A percentile compares a stretch with the other conserved stretches of the same genome.
phyloP scores from a whole-genome alignment of 2,113 vertebrate genomes.

The Thalassarche chlororhynchos region DNA sequence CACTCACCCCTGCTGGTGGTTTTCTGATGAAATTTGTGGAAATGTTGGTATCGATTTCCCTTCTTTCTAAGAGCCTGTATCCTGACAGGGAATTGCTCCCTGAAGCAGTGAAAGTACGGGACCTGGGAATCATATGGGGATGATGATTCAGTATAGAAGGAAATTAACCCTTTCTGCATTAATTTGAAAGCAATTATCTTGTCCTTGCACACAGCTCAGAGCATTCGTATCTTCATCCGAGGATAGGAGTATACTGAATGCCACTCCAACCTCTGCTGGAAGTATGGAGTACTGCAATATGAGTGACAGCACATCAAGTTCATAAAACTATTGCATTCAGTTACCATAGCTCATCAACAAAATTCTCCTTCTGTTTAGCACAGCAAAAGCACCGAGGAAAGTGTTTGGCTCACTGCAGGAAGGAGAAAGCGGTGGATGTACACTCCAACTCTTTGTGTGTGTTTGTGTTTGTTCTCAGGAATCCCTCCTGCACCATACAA shows the following conservation, averaged over 20 bases:
- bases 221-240: not conserved
- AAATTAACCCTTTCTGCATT: not conserved
- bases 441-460: not conserved
- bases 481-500: conserved; percentile 82
- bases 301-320: not conserved
- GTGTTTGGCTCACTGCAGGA: not conserved
- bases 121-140: not conserved
- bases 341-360: not conserved
- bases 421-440: not conserved
- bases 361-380: not conserved
- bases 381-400: not conserved
- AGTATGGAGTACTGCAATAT: not conserved
- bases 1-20: not conserved
- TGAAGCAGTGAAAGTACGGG: not conserved
- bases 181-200: not conserved
- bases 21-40: not conserved
- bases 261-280: not conserved
- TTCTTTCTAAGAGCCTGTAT: not conserved
- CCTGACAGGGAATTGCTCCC: not conserved
- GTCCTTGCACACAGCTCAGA: not conserved
- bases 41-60: not conserved
- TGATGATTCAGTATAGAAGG: not conserved
- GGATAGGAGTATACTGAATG: not conserved
- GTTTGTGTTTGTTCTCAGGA: conserved; percentile 71
- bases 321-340: not conserved